These are phyloP conservation scores for Nomada goodeniana DNA, from an alignment of 2,888 invertebrate species.

Conservation along the genomic window DNA sequence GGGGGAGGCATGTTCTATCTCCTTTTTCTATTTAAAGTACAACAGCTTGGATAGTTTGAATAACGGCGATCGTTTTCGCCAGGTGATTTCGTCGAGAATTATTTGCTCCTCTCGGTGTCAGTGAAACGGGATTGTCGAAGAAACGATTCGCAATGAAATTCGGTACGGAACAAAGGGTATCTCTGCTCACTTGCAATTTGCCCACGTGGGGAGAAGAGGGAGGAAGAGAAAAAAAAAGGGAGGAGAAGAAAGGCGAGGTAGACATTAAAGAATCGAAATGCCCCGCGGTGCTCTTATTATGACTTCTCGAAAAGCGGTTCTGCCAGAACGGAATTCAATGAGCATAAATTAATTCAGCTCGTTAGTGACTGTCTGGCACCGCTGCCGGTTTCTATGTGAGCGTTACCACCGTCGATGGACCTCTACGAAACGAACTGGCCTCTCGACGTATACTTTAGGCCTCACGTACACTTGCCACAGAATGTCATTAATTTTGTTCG, in stretches of 20 bases:
- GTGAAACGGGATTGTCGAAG: not conserved
- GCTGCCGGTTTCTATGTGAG: conserved; percentile 46
- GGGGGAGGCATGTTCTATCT: too few species aligned
- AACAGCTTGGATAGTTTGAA: not conserved
- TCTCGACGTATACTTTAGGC: conserved; percentile 14
- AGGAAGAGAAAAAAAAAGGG: not conserved
- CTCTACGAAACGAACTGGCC: conserved; percentile 38
- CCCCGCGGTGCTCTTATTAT: conserved; percentile 71
- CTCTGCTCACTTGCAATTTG: conserved; percentile 10
- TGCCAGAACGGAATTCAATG: conserved; percentile 72
- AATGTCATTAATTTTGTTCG: not conserved
- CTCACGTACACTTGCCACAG: not conserved
- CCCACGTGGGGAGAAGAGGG: not conserved
- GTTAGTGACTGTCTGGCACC: conserved; percentile 67
- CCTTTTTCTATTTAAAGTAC: too few species aligned
- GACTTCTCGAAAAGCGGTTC: conserved; percentile 75
- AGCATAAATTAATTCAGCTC: conserved; percentile 79
- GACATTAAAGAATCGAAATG: conserved; percentile 71
- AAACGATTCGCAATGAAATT: conserved; percentile 29
- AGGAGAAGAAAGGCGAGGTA: conserved; percentile 12
- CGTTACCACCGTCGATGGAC: conserved; percentile 40
- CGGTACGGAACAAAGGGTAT: conserved; percentile 19
- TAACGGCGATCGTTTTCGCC: not conserved
- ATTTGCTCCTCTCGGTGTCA: not conserved
- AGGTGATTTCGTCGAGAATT: conserved; percentile 20